Base-by-base conservation (phyloP, 2,888 invertebrate genomes). In the Diplolepis rosae region DNA sequence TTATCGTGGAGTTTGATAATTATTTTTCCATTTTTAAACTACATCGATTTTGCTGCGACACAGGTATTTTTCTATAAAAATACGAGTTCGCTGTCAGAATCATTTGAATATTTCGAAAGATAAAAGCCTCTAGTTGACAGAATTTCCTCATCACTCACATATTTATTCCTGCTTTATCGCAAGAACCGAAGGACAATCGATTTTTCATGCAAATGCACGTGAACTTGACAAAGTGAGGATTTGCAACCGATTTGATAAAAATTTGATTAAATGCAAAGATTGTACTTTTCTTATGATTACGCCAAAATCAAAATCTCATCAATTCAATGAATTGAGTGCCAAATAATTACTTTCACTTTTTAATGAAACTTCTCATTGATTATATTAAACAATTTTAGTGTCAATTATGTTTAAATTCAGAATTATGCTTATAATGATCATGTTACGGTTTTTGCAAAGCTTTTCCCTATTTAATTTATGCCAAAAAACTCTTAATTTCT, bases 101-200 rank as follows among this genome's bases (percentile, higher is more conserved):
- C 39, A 61, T 61, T 61, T 61, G 61, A 61, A 61, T 61, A 39
- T 61, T 39, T 61, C 61, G 61, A 35, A 61, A 61, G 61, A 39
- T 39, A 61, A 24, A 61, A 56, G 24, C 24, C 39, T 61, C 24
- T 39, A 39, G 35, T 39, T n/a, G 39, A 54, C 32, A 61, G 35
- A 24, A 61, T 39, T 61, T 61, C 61, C 24, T 61, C 61, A 61
- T 61, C 61, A 7, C n/a, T 39, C 5, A n/a, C 32, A 48, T 61
- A 61, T 39, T 61, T 39, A 61, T 39, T 61, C 24, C 61, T 39
- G 39, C 27, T 35, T 61, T 39, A 39, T 39, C 24, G 24, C 61
- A 39, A 15, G 13, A 13, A 22, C n/a, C 22, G 39, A 61, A 61
- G 61, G 39, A 61, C 61, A 61, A 61, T 61, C 39, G 24, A 61